phyloP scores from a whole-genome alignment of 2,888 invertebrate genomes.

The Aplocera efformata region DNA sequence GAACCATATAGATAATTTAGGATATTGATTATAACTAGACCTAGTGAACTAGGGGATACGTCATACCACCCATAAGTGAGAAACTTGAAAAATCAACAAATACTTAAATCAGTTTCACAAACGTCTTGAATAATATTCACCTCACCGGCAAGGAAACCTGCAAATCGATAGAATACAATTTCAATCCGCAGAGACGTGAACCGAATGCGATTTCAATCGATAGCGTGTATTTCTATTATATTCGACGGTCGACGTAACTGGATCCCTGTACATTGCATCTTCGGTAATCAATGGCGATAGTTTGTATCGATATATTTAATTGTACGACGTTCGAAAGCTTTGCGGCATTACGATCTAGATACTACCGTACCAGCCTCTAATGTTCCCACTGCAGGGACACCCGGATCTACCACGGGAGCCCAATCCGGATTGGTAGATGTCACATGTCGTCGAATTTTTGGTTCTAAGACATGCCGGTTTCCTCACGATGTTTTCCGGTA shows the following conservation, averaged over 20 bases:
- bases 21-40: too few relatives aligned
- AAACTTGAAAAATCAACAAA: neutral
- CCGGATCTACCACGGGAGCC: too few relatives aligned
- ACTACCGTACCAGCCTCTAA: too few relatives aligned
- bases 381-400: too few relatives aligned
- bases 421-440: too few relatives aligned
- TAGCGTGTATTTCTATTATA: conserved; percentile 17
- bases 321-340: too few relatives aligned
- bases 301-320: neutral
- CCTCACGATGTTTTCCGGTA: too few relatives aligned
- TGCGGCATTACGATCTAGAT: too few relatives aligned
- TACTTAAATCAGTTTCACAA: conserved; percentile 6
- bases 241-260: conserved; percentile 6
- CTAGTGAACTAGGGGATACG: too few relatives aligned
- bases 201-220: conserved; percentile 25
- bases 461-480: too few relatives aligned
- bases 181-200: conserved; percentile 27
- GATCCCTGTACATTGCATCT: conserved; percentile 6
- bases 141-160: conserved; percentile 19
- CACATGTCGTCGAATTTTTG: too few relatives aligned
- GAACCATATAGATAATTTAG: too few relatives aligned
- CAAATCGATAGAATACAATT: conserved; percentile 30
- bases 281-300: neutral
- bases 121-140: conserved; percentile 10
- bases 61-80: neutral